Conservation (phyloP, 2,113 vertebrate genomes). For the Oryzias javanicus region DNA sequence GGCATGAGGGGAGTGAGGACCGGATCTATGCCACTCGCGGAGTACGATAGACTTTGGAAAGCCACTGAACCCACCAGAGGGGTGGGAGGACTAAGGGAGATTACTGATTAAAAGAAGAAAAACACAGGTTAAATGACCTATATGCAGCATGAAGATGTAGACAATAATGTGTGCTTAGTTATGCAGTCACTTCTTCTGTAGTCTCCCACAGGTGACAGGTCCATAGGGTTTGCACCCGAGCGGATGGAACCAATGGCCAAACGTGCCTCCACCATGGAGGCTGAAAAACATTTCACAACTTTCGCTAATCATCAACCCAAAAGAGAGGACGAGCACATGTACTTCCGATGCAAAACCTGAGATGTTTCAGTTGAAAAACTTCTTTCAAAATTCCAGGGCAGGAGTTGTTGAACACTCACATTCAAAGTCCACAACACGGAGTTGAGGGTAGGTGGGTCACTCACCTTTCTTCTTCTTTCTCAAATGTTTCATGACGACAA, state of each 20-base stretch:
- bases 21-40: constrained; percentile 58
- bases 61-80: constrained; percentile 15
- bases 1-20: constrained; percentile 81
- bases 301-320: constrained; percentile 56
- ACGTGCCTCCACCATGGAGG: constrained; percentile 65
- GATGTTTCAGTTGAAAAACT: constrained; percentile 59
- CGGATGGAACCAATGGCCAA: constrained; percentile 57
- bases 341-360: constrained; percentile 10
- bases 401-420: constrained; percentile 31
- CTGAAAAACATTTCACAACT: constrained; percentile 64
- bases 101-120: constrained; percentile 40
- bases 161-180: not conserved
- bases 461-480: constrained; percentile 82
- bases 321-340: constrained; percentile 7
- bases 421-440: constrained; percentile 37
- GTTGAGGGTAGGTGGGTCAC: not conserved
- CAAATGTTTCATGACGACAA: constrained; percentile 76
- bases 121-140: not conserved
- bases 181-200: constrained; percentile 74
- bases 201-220: constrained; percentile 70
- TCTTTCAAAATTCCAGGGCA: constrained; percentile 10
- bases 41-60: constrained; percentile 55
- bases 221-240: constrained; percentile 56
- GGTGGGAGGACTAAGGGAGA: constrained; percentile 44
- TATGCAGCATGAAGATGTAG: not conserved